A percentile compares a stretch with the other conserved stretches of the same genome.
Evolutionary conservation across 2,113 vertebrate species (phyloP).

Genomic region (Oostethus manadensis): DNA sequence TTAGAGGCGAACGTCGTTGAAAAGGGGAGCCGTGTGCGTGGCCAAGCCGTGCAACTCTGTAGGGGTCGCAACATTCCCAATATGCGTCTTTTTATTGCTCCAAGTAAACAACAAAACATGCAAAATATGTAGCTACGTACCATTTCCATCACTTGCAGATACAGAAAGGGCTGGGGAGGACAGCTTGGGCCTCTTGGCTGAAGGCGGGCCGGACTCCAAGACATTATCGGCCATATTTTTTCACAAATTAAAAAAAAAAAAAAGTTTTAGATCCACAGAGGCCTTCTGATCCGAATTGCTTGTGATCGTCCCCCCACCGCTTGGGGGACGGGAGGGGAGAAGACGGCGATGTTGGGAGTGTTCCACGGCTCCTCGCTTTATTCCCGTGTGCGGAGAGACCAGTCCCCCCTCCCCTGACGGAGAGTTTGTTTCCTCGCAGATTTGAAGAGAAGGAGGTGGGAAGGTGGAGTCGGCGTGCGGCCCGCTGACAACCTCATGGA

Average conservation of each 20-base stretch:
- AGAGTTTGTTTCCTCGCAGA: slow-evolving; percentile 67
- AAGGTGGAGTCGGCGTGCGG: slow-evolving; percentile 68
- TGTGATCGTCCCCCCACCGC: slow-evolving; percentile 65
- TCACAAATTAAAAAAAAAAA: slow-evolving; percentile 53
- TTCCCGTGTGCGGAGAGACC: slow-evolving; percentile 51
- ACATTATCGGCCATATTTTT: slow-evolving; percentile 99
- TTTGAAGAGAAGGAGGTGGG: slow-evolving; percentile 65
- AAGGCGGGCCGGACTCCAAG: slow-evolving; percentile 97
- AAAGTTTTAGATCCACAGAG: slow-evolving; percentile 60
- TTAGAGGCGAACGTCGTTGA: background rate
- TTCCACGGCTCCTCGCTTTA: slow-evolving; percentile 45
- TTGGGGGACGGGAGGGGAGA: slow-evolving; percentile 68
- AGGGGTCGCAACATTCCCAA: background rate
- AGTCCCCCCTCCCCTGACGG: slow-evolving; percentile 62
- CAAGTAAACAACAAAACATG: slow-evolving; percentile 25
- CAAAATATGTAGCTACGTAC: slow-evolving; percentile 66
- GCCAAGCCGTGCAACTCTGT: slow-evolving; percentile 23
- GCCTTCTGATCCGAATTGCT: slow-evolving; percentile 38
- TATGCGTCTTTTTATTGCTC: background rate
- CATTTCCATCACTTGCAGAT: slow-evolving; percentile 93
- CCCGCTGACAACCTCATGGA: slow-evolving; percentile 67
- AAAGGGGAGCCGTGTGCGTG: slow-evolving; percentile 1
- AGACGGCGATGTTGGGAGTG: slow-evolving; percentile 47
- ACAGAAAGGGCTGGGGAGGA: slow-evolving; percentile 95
- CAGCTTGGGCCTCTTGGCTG: slow-evolving; percentile 99